These are phyloP conservation scores for Rousettus leschenaultii DNA, from an alignment of 2,113 vertebrate species.

Conservation along the genomic window DNA sequence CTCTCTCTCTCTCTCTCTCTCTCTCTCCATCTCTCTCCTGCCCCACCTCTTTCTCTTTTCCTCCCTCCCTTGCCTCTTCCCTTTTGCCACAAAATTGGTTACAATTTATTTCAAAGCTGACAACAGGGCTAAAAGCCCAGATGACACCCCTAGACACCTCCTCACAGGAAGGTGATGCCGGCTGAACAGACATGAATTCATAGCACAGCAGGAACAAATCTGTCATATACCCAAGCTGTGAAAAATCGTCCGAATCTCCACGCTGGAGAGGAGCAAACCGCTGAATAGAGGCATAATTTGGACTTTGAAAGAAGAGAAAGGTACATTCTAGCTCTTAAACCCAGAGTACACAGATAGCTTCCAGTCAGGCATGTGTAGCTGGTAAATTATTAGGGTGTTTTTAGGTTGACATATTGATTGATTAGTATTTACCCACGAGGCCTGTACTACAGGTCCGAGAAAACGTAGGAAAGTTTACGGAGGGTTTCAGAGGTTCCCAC, in stretches of 20 bases:
- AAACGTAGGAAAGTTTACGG: background rate
- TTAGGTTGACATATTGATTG: background rate
- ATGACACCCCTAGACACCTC: background rate
- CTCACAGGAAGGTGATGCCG: background rate
- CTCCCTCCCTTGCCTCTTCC: background rate
- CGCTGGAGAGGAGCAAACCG: background rate
- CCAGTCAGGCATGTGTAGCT: background rate
- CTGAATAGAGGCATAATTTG: background rate
- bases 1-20: background rate
- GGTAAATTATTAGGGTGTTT: background rate
- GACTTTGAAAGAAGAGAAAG: background rate
- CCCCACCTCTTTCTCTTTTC: background rate
- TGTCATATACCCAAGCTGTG: background rate
- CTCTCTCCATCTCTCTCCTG: too few relatives aligned
- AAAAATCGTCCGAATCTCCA: slow-evolving; percentile 32
- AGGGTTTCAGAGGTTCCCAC: background rate
- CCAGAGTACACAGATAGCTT: background rate
- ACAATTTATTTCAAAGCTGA: slow-evolving; percentile 36
- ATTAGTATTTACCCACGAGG: background rate
- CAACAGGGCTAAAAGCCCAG: slow-evolving; percentile 23
- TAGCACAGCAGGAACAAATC: slow-evolving; percentile 29
- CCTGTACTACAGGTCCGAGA: background rate
- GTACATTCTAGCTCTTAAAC: background rate
- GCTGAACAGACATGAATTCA: background rate
- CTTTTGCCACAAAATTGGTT: background rate